Evolutionary conservation across 2,888 invertebrate genomes (phyloP), one percentile per base, ranked within the genome.

Genomic region (Chydorus sphaericus): DNA sequence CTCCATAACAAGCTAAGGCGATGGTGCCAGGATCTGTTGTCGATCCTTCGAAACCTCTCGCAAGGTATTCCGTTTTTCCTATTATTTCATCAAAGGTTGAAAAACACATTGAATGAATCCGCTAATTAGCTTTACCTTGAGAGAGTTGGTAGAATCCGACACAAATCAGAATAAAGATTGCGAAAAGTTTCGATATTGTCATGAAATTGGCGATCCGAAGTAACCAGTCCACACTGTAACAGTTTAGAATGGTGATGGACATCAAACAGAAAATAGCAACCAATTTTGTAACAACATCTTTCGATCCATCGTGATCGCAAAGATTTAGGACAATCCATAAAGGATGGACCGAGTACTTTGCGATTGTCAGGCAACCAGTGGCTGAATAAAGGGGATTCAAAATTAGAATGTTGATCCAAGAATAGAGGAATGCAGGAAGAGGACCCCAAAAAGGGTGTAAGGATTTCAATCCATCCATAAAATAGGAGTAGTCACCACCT

Each of bases 401-500:
- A 65, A 92, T 86, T 71, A 91, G 76, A 59, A 90, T 89, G 67
- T 89, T 90, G 69, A 88, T 88, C 91, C 91, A 91, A 67, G 89
- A 88, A 74, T 90, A 91, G 61, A 92, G 76, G 73, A 90, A 92
- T 64, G 90, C 91, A 61, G 90, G 88, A 59, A 87, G 81, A 65
- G 88, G 84, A 62, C 92, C 92, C 48, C 31, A 54, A 18, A 48
- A 38, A 14, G 38, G 38, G 6, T 52, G 57, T 26, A 23, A 69
- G n/a, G 54, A 36, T 16, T 33, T 31, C 70, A 90, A 91, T 57
- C 91, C 91, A 71, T 90, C 90, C 85, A 90, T 86, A 73, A 91
- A 90, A 72, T 93, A 92, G 63, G 90, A 89, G 77, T 92, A 92
- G 72, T 93, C 92, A 61, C 90, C 92, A 62, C 92, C 92, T 61